Conservation (phyloP, 2,113 vertebrate genomes). For the Ochotona princeps region DNA sequence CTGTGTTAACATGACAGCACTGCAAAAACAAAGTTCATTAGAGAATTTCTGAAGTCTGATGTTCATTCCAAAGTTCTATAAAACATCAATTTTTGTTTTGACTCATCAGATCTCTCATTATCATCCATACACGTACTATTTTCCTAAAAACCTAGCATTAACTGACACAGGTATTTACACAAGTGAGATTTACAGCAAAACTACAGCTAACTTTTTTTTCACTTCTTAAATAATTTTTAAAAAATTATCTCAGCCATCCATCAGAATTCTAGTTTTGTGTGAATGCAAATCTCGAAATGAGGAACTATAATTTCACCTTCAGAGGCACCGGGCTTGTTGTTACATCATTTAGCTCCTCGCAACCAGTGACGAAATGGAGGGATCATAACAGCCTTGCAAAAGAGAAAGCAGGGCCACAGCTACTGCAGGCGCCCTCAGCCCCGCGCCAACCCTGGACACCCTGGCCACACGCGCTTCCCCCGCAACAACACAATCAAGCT, state of each 20-base stretch:
- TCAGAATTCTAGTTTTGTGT: slow-evolving; percentile 27
- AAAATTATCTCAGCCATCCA: background rate
- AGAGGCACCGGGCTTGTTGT: background rate
- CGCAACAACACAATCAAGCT: background rate
- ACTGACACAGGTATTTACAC: background rate
- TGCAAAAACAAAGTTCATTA: background rate
- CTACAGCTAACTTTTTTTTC: background rate
- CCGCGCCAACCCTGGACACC: too few relatives aligned
- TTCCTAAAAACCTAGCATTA: background rate
- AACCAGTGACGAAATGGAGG: background rate
- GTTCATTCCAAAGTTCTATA: background rate
- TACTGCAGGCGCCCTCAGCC: background rate
- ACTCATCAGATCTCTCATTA: background rate
- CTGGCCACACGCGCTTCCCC: background rate
- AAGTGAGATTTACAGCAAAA: background rate
- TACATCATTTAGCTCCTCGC: background rate
- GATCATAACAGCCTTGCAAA: background rate
- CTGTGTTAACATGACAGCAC: background rate
- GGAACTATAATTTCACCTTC: background rate
- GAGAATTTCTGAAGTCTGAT: background rate
- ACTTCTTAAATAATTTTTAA: slow-evolving; percentile 2
- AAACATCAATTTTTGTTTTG: background rate
- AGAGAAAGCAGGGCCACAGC: background rate
- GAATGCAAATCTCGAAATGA: background rate
- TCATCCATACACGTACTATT: background rate